A percentile compares a stretch with the other conserved stretches of the same genome.
phyloP scores from a whole-genome alignment of 2,797 vertebrate genomes.

The Leptodactylus fallax region DNA sequence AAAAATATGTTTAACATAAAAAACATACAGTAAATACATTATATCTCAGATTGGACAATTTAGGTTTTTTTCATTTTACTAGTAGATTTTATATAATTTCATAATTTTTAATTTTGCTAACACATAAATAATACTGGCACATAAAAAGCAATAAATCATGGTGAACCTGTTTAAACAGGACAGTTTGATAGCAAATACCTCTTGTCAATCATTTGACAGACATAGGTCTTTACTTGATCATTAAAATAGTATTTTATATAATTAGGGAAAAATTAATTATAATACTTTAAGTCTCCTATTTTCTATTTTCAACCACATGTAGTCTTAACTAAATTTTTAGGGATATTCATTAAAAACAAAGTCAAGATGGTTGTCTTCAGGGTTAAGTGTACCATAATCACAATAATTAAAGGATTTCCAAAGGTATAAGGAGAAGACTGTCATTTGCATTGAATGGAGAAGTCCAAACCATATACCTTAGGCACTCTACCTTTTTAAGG shows the following conservation, averaged over 20 bases:
- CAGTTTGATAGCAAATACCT: background rate
- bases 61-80: too few relatives aligned
- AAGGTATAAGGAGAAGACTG: conserved; percentile 39
- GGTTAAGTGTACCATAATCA: conserved; percentile 46
- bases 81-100: background rate
- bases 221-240: conserved; percentile 10
- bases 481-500: background rate
- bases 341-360: background rate
- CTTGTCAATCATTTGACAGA: conserved; percentile 17
- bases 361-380: conserved; percentile 10
- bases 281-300: conserved; percentile 39
- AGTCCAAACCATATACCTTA: conserved; percentile 10
- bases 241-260: conserved; percentile 34
- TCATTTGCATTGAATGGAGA: background rate
- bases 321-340: background rate
- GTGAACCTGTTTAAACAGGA: background rate
- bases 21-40: too few relatives aligned
- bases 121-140: background rate
- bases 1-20: too few relatives aligned
- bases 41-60: too few relatives aligned
- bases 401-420: background rate
- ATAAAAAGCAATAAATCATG: background rate
- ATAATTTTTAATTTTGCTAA: background rate
- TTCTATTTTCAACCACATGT: conserved; percentile 2
- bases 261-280: conserved; percentile 25